Conservation (phyloP, 2,797 vertebrate genomes). For the Nothura maculosa region DNA sequence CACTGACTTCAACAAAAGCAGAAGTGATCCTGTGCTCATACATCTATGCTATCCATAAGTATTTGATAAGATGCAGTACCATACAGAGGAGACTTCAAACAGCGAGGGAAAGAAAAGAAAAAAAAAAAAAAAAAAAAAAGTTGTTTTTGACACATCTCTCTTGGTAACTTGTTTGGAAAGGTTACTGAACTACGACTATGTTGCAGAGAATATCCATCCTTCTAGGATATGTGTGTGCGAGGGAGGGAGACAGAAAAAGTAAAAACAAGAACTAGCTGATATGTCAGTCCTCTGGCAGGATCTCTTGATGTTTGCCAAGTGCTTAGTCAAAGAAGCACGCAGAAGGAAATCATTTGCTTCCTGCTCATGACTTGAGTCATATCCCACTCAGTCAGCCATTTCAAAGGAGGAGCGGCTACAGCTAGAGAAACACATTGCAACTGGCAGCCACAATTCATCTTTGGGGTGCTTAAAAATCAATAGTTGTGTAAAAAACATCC, state of each 20-base stretch:
- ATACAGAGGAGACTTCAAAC: background rate
- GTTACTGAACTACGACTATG: background rate
- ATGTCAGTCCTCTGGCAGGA: background rate
- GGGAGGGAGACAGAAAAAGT: background rate
- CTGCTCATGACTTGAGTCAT: conserved; percentile 31
- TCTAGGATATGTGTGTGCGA: background rate
- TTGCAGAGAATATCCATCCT: background rate
- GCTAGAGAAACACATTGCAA: background rate
- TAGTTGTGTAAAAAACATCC: conserved; percentile 2
- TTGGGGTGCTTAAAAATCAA: conserved; percentile 62
- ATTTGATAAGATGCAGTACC: background rate
- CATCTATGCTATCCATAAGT: background rate
- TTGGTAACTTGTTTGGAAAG: background rate
- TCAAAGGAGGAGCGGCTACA: conserved; percentile 32
- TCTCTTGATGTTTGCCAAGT: conserved; percentile 1
- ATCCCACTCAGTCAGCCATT: conserved; percentile 53
- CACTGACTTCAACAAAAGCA: background rate
- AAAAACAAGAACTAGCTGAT: background rate
- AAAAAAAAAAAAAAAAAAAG: background rate
- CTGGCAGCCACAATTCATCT: conserved; percentile 50
- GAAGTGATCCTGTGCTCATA: background rate
- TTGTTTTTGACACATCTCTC: background rate
- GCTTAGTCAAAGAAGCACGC: conserved; percentile 42
- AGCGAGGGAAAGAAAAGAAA: too few relatives aligned
- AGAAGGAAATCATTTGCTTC: conserved; percentile 36